Evolutionary conservation across 2,888 invertebrate genomes (phyloP).

Genomic region (Tetheella fluctuosa): DNA sequence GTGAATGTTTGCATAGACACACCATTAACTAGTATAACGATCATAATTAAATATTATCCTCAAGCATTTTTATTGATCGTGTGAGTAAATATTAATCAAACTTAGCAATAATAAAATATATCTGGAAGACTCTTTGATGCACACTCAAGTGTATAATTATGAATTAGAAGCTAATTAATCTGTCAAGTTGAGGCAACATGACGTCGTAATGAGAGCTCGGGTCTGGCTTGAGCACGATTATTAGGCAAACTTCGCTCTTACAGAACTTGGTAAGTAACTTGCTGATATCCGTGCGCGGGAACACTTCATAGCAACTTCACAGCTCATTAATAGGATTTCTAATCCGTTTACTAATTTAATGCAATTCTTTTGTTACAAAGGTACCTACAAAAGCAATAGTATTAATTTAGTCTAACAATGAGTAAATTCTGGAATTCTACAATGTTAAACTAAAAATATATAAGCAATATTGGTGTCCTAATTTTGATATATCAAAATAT

Average conservation of each 20-base stretch:
- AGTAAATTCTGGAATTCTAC: too few species aligned
- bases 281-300: conserved; percentile 22
- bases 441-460: too few species aligned
- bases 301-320: conserved; percentile 29
- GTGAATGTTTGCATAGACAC: too few species aligned
- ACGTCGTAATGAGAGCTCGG: conserved; percentile 38
- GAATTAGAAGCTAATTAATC: conserved; percentile 61
- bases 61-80: background rate
- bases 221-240: conserved; percentile 47
- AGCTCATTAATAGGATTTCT: conserved; percentile 21
- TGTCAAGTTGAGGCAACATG: conserved; percentile 57
- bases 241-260: conserved; percentile 46
- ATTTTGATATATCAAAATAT: too few species aligned
- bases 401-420: too few species aligned
- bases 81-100: background rate
- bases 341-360: background rate
- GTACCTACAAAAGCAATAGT: background rate
- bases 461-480: too few species aligned
- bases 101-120: conserved; percentile 3
- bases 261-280: conserved; percentile 41
- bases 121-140: conserved; percentile 14
- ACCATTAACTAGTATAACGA: too few species aligned
- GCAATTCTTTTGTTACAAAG: background rate
- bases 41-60: too few species aligned
- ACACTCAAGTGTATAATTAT: conserved; percentile 35